Conservation (phyloP, 37 sponge, comb jelly and placozoan genomes). For the Aplysina aerophoba region DNA sequence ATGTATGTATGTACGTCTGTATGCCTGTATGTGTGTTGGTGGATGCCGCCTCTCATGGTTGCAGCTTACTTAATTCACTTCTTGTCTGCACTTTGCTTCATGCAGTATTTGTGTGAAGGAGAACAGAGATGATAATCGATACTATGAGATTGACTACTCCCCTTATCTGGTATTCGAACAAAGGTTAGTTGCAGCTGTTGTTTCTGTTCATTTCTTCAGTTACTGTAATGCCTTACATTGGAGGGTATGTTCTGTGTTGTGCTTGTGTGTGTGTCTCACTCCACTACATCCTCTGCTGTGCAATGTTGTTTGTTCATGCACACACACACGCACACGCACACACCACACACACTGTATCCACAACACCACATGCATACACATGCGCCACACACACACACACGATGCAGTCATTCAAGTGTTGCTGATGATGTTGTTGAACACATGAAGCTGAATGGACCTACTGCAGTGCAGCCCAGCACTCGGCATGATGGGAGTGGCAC, state of each 20-base stretch:
- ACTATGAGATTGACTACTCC: constrained; percentile 56
- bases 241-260: too few species aligned
- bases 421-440: constrained; percentile 54
- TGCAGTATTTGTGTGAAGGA: constrained; percentile 68
- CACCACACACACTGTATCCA: not conserved
- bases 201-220: not conserved
- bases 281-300: too few species aligned
- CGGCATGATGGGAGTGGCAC: not conserved
- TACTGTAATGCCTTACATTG: too few species aligned
- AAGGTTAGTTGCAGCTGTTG: constrained; percentile 39
- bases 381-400: too few species aligned
- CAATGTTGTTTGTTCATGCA: too few species aligned
- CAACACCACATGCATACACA: too few species aligned
- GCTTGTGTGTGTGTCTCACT: too few species aligned
- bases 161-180: constrained; percentile 65
- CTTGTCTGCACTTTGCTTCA: too few species aligned
- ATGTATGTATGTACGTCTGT: too few species aligned
- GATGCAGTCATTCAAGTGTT: constrained; percentile 33
- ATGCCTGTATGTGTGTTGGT: too few species aligned
- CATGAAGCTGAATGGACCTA: constrained; percentile 23
- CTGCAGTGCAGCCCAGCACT: not conserved
- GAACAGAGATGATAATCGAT: constrained; percentile 33
- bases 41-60: too few species aligned
- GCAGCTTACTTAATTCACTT: too few species aligned
- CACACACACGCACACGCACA: not conserved